Evolutionary conservation across 2,113 vertebrate species (phyloP), one percentile per base, ranked within the genome.

Genomic region (Psilopsiagon aurifrons): DNA sequence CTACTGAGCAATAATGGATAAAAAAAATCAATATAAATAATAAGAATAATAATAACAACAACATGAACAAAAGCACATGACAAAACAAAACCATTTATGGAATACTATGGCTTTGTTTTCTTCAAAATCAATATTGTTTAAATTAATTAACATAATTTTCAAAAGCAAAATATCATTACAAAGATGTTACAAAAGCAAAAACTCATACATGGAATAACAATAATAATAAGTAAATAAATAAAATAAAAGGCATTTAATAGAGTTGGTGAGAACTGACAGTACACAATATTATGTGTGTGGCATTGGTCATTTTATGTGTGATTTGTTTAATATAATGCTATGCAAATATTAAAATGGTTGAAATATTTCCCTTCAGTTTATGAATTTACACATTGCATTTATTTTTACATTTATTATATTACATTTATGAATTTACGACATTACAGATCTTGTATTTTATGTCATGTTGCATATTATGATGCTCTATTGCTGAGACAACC

Each of bases 1-100:
- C 99, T 99, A 99, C 98, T 98, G 98, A 98, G 98, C 98, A 98
- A 99, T 97, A 98, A 99, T 98, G 98, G 97, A 97, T 98, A 97
- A 97, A 97, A 97, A 94, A 63, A 57, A 47, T 2, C 43, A 90
- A 85, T 64, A 96, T 64, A 96, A 95, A 68, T 88, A 94, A 95
- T 91, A n/a, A n/a, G n/a, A 94, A 86, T n/a, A 68, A 81, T 59
- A 97, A 96, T 68, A 86, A 95, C 28, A 93, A 80, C 70, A 92
- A 90, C 62, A 92, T 31, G 66, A 97, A 87, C 84, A 63, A 71
- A 84, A 47, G 76, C 57, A 94, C 5, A 24, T 89, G 91, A 95
- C 46, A 31, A 86, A 97, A 93, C 44, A 9, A 76, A 95, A 79
- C 62, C 74, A 52, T 22, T 29, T 31, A 74, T 79, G 97, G 79